These are phyloP conservation scores for Mesoclemmys tuberculata DNA, from an alignment of 2,113 vertebrate genomes.

Conservation along the genomic window DNA sequence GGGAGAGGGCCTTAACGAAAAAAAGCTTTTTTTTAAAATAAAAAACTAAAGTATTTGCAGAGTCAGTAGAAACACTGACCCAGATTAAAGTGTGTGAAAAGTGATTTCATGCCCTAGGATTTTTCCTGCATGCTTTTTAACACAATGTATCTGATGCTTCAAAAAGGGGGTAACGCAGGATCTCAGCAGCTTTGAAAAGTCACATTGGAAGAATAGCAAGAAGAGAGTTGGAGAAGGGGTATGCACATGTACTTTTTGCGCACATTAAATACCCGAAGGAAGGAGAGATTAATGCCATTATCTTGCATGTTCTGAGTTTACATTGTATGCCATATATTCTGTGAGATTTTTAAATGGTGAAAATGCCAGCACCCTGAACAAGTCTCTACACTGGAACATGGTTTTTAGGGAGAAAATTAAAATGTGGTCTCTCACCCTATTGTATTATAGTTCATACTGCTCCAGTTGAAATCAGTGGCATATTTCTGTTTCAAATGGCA, in stretches of 20 bases:
- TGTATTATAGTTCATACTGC: not conserved
- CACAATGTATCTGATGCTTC: conserved; percentile 60
- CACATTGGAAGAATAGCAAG: conserved; percentile 59
- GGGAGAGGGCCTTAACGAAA: conserved; percentile 33
- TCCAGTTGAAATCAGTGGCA: not conserved
- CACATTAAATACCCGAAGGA: conserved; percentile 14
- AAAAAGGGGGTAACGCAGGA: conserved; percentile 56
- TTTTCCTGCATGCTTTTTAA: conserved; percentile 64
- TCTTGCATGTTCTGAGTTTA: not conserved
- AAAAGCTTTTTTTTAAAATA: conserved; percentile 17
- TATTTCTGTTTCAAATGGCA: not conserved
- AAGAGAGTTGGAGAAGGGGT: conserved; percentile 6
- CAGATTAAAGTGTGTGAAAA: conserved; percentile 62
- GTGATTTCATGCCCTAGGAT: conserved; percentile 73
- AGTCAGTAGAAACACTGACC: conserved; percentile 69
- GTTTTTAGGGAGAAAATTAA: not conserved
- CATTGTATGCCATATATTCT: not conserved
- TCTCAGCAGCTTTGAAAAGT: conserved; percentile 67
- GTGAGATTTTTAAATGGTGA: conserved; percentile 21
- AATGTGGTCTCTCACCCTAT: not conserved
- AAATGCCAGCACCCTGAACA: conserved; percentile 17
- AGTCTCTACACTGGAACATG: not conserved
- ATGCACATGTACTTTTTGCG: not conserved
- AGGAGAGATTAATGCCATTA: conserved; percentile 21
- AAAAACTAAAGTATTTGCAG: conserved; percentile 33